Percentiles rank a stretch among this genome's conserved stretches.
These are phyloP conservation scores for Umimayanthus kanabou DNA, from an alignment of 92 coral and sea anemone genomes.

Conservation along the genomic window DNA sequence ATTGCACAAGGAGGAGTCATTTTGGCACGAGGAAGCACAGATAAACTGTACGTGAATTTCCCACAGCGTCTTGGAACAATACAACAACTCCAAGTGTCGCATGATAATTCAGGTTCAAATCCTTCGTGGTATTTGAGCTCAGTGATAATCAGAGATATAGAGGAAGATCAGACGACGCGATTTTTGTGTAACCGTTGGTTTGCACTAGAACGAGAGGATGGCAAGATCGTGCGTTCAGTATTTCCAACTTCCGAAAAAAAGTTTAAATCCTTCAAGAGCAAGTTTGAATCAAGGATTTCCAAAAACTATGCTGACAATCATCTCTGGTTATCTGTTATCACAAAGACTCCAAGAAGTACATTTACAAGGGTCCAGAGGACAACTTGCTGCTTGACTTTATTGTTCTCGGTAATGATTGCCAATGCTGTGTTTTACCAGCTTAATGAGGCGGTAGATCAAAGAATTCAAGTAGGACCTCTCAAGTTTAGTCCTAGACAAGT, in stretches of 20 bases:
- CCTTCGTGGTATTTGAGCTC: slow-evolving; percentile 76
- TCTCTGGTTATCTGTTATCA: slow-evolving; percentile 78
- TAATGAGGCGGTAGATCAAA: slow-evolving; percentile 63
- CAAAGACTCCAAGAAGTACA: slow-evolving; percentile 72
- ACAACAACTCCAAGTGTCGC: slow-evolving; percentile 61
- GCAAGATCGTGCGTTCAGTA: slow-evolving; percentile 58
- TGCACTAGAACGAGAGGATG: slow-evolving; percentile 74
- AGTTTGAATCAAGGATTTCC: slow-evolving; percentile 51
- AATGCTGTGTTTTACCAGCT: slow-evolving; percentile 83
- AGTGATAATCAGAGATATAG: slow-evolving; percentile 46
- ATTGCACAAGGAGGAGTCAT: slow-evolving; percentile 59
- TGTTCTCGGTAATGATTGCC: slow-evolving; percentile 77
- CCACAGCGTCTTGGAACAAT: slow-evolving; percentile 57
- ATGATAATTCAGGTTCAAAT: slow-evolving; percentile 68
- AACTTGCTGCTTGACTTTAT: slow-evolving; percentile 70
- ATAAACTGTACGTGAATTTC: slow-evolving; percentile 53
- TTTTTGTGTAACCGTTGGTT: slow-evolving; percentile 72
- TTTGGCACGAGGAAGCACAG: slow-evolving; percentile 72
- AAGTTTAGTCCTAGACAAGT: slow-evolving; percentile 81
- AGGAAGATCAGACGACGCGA: slow-evolving; percentile 43
- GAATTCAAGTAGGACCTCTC: slow-evolving; percentile 79
- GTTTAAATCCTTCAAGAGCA: slow-evolving; percentile 54
- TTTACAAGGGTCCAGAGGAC: slow-evolving; percentile 82
- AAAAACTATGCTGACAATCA: slow-evolving; percentile 75
- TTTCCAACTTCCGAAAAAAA: slow-evolving; percentile 49